Base-by-base conservation (phyloP, 2,888 invertebrate species). In the Odontocerum albicorne region DNA sequence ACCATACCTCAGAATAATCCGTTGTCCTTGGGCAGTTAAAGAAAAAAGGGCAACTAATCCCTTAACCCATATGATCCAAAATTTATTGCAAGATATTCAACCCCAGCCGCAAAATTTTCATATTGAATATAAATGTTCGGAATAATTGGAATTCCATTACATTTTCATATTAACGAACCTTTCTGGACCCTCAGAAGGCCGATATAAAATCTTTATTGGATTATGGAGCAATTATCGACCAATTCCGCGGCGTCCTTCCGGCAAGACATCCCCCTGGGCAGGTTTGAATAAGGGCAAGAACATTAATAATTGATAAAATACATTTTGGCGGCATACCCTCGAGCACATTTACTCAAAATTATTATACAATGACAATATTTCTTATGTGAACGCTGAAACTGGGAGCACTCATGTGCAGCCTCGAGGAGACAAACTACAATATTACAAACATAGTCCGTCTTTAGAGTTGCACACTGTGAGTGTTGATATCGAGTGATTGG, bases 281-380 rank as follows among this genome's bases (percentile, higher is more conserved):
- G 51, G 47, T 59, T 52, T 40, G 55, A 55, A 55, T 51, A 38
- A 50, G 45, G 49, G 36, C 38, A 49, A 35, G 16, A 45, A 45
- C 51, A 52, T 42, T 52, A 51, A 59, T 52, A 59, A 59, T 55
- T 55, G 55, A 59, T 59, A 51, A 55, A 55, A 22, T 40, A 50
- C 21, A 27, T 40, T 45, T n/a, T 19, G 21, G 32, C 19, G 31
- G 32, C 27, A 15, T 19, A 46, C 50, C 42, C 42, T n/a, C 31
- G 44, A 54, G 50, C 50, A 27, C 46, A 45, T 54, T 49, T 32
- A 45, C 36, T 35, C 39, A 35, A n/a, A 46, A 47, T 49, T n/a
- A n/a, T n/a, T 54, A 44, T 46, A 12, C 17, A 22, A 32, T 19
- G 39, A 27, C 44, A 31, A 39, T 6, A 39, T 12, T 27, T 27